Evolutionary conservation across 1,140 invertebrate genomes (phyloP), one percentile per base, ranked within the genome.

Genomic region (Magallana angulata): DNA sequence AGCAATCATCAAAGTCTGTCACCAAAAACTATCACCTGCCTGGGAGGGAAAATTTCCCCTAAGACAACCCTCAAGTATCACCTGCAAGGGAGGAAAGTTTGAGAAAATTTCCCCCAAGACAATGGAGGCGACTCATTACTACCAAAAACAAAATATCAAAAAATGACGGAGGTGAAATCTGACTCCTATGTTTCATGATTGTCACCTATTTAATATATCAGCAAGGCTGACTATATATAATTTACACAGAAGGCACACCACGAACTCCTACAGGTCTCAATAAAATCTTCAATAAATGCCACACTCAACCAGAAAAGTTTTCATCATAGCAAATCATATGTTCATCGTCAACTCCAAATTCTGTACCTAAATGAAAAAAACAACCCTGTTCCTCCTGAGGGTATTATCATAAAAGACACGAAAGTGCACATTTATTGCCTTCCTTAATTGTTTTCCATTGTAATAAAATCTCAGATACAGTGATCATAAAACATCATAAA

Each of bases 221-320:
- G 36, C 36, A 48, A 48, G 2, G 36, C 30, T 8, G 12, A 12
- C 36, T 9, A 30, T 76, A 12, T 24, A 12, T 24, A 9, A 30
- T n/a, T 18, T 18, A 36, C 4, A 12, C 24, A 76, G 68, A 76
- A 24, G 36, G 30, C 24, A 24, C 24, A 76, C 36, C 36, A 76
- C 30, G 68, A 76, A 76, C 68, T 71, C 68, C 68, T 71, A 71
- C 68, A 71, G 24, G 18, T 24, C 18, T 36, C 68, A 18, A 76
- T 30, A 76, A 68, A 76, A 76, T 76, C 68, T 62, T n/a, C 60
- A 12, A 36, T 76, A 8, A 36, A 30, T 76, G 68, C 24, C 24
- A 76, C 2, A 76, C 24, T 76, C 30, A 76, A 30, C 68, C 4
- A 76, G 7, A 8, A 71, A 16, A 30, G 24, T 12, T 76, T 18